These are phyloP conservation scores for Adela reaumurella DNA, from an alignment of 2,888 invertebrate genomes.

Conservation along the genomic window DNA sequence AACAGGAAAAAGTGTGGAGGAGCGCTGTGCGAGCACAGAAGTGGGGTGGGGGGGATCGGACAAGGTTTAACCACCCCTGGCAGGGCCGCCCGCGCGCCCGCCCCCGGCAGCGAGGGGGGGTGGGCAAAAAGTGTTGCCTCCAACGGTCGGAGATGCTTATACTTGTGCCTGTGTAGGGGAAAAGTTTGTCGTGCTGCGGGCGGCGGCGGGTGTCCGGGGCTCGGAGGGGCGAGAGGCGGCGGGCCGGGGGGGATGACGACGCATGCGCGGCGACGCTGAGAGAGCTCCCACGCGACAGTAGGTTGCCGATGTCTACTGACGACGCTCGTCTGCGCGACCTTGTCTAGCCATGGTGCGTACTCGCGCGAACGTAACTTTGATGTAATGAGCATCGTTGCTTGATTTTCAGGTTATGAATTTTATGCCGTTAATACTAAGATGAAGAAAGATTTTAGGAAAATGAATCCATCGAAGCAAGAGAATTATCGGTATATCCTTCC, in stretches of 20 bases:
- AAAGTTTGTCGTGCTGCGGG: slow-evolving; percentile 58
- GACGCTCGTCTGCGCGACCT: slow-evolving; percentile 9
- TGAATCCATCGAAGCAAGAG: no score
- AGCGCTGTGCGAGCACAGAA: slow-evolving; percentile 39
- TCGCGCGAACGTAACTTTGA: no score
- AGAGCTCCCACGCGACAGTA: slow-evolving; percentile 45
- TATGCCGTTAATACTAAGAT: no score
- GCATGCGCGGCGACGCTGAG: slow-evolving; percentile 37
- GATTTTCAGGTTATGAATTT: no score
- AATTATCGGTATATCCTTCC: no score
- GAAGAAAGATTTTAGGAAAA: no score
- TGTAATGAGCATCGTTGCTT: no score
- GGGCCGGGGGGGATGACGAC: slow-evolving; percentile 25
- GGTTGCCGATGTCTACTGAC: not conserved
- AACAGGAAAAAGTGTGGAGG: slow-evolving; percentile 55
- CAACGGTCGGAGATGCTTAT: slow-evolving; percentile 42
- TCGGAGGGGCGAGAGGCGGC: slow-evolving; percentile 20
- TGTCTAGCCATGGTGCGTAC: not conserved
- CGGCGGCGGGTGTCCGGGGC: slow-evolving; percentile 22
- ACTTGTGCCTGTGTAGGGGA: slow-evolving; percentile 52
- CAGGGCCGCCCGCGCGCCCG: slow-evolving; percentile 17
- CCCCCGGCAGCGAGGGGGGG: no score
- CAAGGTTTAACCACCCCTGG: slow-evolving; percentile 43
- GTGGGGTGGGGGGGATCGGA: slow-evolving; percentile 27
- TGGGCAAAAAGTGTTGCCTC: slow-evolving; percentile 52